These are phyloP conservation scores for Aproaerema taeniolella DNA, from an alignment of 2,888 invertebrate genomes.

Conservation along the genomic window DNA sequence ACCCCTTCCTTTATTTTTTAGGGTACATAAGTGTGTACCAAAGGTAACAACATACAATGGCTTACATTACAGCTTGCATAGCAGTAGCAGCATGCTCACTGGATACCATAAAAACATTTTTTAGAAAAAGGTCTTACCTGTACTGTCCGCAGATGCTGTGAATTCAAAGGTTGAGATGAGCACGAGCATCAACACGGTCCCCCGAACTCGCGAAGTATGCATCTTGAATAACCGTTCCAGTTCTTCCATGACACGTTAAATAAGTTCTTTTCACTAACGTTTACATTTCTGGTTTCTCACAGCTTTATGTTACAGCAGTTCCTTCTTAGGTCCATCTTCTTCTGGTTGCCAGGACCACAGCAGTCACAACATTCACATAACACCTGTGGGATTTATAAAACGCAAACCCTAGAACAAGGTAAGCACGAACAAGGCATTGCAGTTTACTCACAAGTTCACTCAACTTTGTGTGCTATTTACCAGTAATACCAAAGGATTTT, in stretches of 20 bases:
- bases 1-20: too few relatives aligned
- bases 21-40: too few relatives aligned
- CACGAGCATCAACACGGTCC: constrained; percentile 38
- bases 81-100: too few relatives aligned
- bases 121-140: too few relatives aligned
- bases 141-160: constrained; percentile 41
- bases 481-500: constrained; percentile 5
- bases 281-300: constrained; percentile 20
- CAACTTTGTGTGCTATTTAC: constrained; percentile 52
- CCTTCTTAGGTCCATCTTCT: constrained; percentile 26
- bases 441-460: constrained; percentile 57
- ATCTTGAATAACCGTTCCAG: constrained; percentile 64
- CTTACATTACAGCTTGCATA: too few relatives aligned
- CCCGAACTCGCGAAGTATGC: constrained; percentile 41
- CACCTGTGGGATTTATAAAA: constrained; percentile 65
- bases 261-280: constrained; percentile 5
- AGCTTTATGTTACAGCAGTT: constrained; percentile 15
- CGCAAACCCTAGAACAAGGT: constrained; percentile 37
- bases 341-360: constrained; percentile 65
- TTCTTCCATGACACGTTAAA: constrained; percentile 62
- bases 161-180: constrained; percentile 28
- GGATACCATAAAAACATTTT: too few relatives aligned
- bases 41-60: too few relatives aligned
- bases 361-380: constrained; percentile 60
- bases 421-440: constrained; percentile 31